These are phyloP conservation scores for Gouania willdenowi DNA, from an alignment of 2,797 vertebrate species.

Conservation along the genomic window DNA sequence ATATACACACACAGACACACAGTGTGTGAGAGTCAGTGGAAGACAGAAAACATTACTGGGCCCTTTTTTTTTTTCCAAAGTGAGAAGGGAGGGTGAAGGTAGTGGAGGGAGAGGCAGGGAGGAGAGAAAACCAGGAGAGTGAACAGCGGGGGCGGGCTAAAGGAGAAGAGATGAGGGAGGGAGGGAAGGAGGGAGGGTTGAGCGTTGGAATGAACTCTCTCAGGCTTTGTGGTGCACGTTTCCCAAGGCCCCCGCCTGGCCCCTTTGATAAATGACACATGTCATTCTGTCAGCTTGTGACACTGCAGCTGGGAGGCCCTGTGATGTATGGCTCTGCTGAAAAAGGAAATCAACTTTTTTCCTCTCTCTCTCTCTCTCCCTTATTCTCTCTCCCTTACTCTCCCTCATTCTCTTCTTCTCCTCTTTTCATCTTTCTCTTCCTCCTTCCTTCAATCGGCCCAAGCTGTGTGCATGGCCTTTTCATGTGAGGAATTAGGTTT, in stretches of 20 bases:
- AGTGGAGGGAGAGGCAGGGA: slow-evolving; percentile 13
- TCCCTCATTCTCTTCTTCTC: slow-evolving; percentile 34
- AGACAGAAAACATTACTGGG: slow-evolving; percentile 90
- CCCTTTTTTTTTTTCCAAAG: slow-evolving; percentile 81
- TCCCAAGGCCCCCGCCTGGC: slow-evolving; percentile 96
- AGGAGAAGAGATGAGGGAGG: slow-evolving; percentile 56
- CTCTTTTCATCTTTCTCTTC: slow-evolving; percentile 33
- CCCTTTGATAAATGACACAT: slow-evolving; percentile 99
- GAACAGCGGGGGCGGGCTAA: slow-evolving; percentile 60
- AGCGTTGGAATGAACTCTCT: slow-evolving; percentile 92
- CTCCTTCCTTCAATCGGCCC: slow-evolving; percentile 62
- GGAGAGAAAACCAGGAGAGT: slow-evolving; percentile 53
- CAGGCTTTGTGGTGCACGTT: slow-evolving; percentile 94
- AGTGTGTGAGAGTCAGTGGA: slow-evolving; percentile 42
- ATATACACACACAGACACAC: not conserved
- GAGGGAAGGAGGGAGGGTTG: slow-evolving; percentile 68
- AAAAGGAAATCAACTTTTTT: slow-evolving; percentile 96
- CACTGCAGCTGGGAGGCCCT: slow-evolving; percentile 94
- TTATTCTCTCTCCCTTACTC: slow-evolving; percentile 20
- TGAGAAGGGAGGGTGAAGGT: slow-evolving; percentile 75
- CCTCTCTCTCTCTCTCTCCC: slow-evolving; percentile 20
- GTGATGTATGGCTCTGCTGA: slow-evolving; percentile 93
- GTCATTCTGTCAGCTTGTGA: slow-evolving; percentile 99
- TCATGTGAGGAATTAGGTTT: slow-evolving; percentile 94
- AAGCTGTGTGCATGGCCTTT: slow-evolving; percentile 87